Conservation (phyloP, 1,140 invertebrate genomes). For the Caerostris extrusa region DNA sequence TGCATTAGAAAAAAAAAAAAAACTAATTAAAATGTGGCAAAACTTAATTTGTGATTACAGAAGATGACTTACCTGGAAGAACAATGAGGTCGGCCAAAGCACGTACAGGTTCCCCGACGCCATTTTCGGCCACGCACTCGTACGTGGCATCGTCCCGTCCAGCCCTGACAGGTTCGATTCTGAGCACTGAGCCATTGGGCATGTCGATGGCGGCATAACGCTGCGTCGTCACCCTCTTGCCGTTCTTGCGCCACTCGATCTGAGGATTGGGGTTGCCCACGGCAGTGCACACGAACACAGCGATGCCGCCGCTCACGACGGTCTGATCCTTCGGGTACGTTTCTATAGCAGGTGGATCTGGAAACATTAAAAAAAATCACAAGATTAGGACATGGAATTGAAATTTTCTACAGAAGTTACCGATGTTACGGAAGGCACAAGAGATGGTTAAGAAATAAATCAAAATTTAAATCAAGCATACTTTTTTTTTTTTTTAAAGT, state of each 20-base stretch:
- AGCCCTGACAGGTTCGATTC: constrained; percentile 94
- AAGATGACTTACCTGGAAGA: constrained; percentile 89
- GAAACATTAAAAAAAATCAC: constrained; percentile 75
- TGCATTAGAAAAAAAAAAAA: too few species aligned
- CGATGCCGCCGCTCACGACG: constrained; percentile 93
- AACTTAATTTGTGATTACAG: too few species aligned
- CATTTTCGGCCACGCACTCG: constrained; percentile 98
- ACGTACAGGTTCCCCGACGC: constrained; percentile 95
- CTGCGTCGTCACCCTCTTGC: constrained; percentile 81
- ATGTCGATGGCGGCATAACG: constrained; percentile 82
- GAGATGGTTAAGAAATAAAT: too few species aligned
- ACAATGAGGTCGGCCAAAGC: constrained; percentile 93
- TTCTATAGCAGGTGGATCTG: constrained; percentile 95
- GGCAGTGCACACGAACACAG: constrained; percentile 97
- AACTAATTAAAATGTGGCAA: too few species aligned
- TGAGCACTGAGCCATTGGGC: constrained; percentile 90
- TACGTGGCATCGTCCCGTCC: constrained; percentile 93
- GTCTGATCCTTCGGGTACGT: constrained; percentile 91
- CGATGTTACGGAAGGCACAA: too few species aligned
- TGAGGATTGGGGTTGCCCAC: constrained; percentile 90
- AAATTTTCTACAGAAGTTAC: neutral
- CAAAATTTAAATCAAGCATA: too few species aligned
- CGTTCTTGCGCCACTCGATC: constrained; percentile 83
- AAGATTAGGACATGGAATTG: neutral
- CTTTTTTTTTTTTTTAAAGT: too few species aligned